phyloP scores from a whole-genome alignment of 2,888 invertebrate species.

The Notodonta dromedarius region DNA sequence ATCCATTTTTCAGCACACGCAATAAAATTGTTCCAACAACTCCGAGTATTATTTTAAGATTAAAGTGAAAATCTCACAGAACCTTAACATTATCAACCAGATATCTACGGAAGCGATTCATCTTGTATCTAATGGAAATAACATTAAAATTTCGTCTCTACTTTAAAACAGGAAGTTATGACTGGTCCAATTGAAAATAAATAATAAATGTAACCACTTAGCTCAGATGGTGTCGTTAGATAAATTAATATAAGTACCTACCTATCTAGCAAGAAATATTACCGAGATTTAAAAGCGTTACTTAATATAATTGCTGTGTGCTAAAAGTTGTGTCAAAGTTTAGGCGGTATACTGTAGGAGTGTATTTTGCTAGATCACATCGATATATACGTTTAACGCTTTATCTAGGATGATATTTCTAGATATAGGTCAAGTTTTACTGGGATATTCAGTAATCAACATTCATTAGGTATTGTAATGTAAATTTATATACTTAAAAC shows the following conservation, averaged over 20 bases:
- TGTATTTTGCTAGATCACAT: background rate
- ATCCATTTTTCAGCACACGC: too few species aligned
- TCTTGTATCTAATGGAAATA: constrained; percentile 3
- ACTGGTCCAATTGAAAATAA: constrained; percentile 4
- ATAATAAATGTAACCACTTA: constrained; percentile 6
- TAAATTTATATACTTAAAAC: too few species aligned
- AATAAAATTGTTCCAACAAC: too few species aligned
- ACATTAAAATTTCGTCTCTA: constrained; percentile 1
- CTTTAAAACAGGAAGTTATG: constrained; percentile 6
- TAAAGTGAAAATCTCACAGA: background rate
- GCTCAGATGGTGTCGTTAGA: constrained; percentile 1
- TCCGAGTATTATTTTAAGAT: too few species aligned
- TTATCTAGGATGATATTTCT: too few species aligned
- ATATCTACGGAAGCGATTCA: constrained; percentile 4
- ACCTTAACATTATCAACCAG: background rate
- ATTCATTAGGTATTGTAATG: too few species aligned
- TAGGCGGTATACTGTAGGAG: background rate
- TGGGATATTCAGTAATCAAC: too few species aligned
- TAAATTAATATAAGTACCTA: background rate
- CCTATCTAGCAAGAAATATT: background rate
- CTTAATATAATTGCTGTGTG: background rate
- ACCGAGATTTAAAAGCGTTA: background rate
- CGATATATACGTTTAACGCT: too few species aligned
- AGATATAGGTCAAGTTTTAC: too few species aligned
- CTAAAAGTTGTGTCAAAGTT: background rate